A percentile compares a stretch with the other conserved stretches of the same genome.
Conservation (phyloP, 2,113 vertebrate species). For the Butorides virescens region DNA sequence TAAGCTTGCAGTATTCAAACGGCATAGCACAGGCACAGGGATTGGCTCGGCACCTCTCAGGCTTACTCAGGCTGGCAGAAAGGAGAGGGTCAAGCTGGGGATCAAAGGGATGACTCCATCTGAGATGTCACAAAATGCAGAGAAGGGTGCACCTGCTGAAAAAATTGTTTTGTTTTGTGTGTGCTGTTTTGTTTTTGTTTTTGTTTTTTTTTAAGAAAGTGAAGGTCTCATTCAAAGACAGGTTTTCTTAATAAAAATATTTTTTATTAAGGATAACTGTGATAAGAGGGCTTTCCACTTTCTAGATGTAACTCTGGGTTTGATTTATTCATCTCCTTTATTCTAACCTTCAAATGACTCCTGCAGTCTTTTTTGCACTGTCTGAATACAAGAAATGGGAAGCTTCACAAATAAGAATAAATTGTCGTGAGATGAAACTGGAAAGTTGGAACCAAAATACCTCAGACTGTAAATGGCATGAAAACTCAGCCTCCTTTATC, state of each 20-base stretch:
- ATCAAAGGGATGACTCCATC: background rate
- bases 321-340: background rate
- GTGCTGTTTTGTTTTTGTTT: background rate
- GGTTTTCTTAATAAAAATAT: background rate
- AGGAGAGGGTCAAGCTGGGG: background rate
- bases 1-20: background rate
- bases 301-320: background rate
- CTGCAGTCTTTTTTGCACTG: background rate
- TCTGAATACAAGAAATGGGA: background rate
- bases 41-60: background rate
- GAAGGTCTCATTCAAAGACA: background rate
- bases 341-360: slow-evolving; percentile 5
- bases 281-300: background rate
- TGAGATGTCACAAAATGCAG: background rate
- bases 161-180: background rate
- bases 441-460: slow-evolving; percentile 10
- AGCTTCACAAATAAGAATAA: background rate
- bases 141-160: background rate
- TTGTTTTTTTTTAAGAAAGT: background rate
- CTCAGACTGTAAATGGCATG: background rate
- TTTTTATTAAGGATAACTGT: background rate
- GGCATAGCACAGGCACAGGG: background rate
- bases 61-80: background rate
- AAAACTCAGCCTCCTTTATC: background rate
- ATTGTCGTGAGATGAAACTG: background rate